A percentile compares a stretch with the other conserved stretches of the same genome.
phyloP scores from a whole-genome alignment of 2,888 invertebrate genomes.

The Scaptomyza flava region DNA sequence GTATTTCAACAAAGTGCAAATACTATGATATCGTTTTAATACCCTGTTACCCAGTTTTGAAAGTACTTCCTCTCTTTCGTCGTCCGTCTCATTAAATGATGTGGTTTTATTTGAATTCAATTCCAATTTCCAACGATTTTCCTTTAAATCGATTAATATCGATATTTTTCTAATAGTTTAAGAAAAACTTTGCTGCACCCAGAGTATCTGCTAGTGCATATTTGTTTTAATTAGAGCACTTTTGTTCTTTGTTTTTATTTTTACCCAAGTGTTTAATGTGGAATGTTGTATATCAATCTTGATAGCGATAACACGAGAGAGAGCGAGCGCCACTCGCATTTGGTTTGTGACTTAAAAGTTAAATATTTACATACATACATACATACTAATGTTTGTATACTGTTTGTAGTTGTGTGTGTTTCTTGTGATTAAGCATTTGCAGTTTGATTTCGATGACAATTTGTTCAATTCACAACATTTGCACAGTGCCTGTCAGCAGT shows the following conservation, averaged over 20 bases:
- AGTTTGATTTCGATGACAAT: slow-evolving; percentile 3
- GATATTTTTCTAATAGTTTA: background rate
- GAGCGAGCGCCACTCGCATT: slow-evolving; percentile 39
- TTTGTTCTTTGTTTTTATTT: slow-evolving; percentile 2
- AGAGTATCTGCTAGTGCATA: background rate
- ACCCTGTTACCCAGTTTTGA: background rate
- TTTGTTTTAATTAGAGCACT: background rate
- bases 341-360: slow-evolving; percentile 24
- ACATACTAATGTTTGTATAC: background rate
- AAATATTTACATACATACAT: slow-evolving; percentile 19
- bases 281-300: slow-evolving; percentile 55
- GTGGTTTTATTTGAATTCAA: no score
- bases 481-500: slow-evolving; percentile 24
- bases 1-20: slow-evolving; percentile 12
- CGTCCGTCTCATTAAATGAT: no score
- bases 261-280: slow-evolving; percentile 18
- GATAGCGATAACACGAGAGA: slow-evolving; percentile 48
- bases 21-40: slow-evolving; percentile 12
- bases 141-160: background rate
- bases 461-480: background rate
- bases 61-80: no score
- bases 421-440: background rate
- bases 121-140: background rate
- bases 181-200: background rate
- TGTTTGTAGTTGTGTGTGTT: background rate